Percentiles rank a stretch among this genome's conserved stretches.
These are phyloP conservation scores for Colinus virginianus DNA, from an alignment of 2,113 vertebrate species.

Conservation along the genomic window DNA sequence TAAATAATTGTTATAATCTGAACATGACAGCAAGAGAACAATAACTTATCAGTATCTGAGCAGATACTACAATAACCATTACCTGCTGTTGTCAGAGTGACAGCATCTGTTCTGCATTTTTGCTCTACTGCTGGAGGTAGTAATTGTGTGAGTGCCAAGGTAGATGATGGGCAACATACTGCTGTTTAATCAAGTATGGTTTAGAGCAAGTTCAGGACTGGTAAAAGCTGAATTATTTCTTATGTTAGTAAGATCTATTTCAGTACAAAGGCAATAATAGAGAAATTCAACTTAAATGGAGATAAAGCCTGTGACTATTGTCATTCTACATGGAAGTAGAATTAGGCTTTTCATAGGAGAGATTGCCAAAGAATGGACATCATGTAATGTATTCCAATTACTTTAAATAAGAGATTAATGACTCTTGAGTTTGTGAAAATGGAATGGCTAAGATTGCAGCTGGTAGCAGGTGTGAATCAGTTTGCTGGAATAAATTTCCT, in stretches of 20 bases:
- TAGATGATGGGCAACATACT: background rate
- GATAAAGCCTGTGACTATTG: background rate
- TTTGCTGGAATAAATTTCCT: slow-evolving; percentile 60
- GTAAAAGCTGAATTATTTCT: background rate
- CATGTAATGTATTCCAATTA: slow-evolving; percentile 5
- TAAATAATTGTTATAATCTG: background rate
- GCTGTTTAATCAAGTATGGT: background rate
- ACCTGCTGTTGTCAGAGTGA: background rate
- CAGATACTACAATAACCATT: background rate
- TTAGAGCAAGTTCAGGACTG: background rate
- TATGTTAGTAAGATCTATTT: background rate
- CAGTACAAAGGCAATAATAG: background rate
- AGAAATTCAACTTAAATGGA: slow-evolving; percentile 8
- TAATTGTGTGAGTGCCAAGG: background rate
- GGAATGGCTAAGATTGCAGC: slow-evolving; percentile 37
- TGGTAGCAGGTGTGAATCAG: slow-evolving; percentile 74
- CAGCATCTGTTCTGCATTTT: background rate
- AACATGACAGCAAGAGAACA: background rate
- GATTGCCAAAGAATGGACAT: slow-evolving; percentile 1
- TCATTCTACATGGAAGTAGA: background rate
- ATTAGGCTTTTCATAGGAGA: background rate
- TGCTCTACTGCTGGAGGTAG: background rate
- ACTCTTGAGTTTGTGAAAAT: slow-evolving; percentile 3
- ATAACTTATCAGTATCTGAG: background rate
- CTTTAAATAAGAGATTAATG: slow-evolving; percentile 45